These are phyloP conservation scores for Phenganax marumi DNA, from an alignment of 92 coral and sea anemone genomes.

Conservation along the genomic window DNA sequence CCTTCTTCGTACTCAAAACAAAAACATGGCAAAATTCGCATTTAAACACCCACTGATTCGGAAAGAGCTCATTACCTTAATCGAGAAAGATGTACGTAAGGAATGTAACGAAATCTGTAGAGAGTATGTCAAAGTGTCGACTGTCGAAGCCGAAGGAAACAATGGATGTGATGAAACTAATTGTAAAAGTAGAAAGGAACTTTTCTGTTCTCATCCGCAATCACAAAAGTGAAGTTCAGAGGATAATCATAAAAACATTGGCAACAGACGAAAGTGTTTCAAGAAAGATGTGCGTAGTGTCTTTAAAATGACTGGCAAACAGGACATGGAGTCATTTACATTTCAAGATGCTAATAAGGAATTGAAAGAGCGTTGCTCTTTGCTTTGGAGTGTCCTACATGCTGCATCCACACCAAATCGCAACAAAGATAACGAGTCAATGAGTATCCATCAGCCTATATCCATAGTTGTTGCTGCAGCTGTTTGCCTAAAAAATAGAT, in stretches of 20 bases:
- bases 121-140: background rate
- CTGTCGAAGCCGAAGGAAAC: no score
- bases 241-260: background rate
- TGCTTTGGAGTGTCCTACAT: background rate
- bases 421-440: background rate
- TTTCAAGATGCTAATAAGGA: background rate
- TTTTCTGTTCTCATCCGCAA: no score
- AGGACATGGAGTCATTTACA: background rate
- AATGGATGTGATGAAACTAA: no score
- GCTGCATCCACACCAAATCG: constrained; percentile 1
- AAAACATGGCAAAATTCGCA: constrained; percentile 3
- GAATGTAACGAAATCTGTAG: background rate
- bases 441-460: no score
- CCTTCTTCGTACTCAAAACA: background rate
- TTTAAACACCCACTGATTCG: background rate
- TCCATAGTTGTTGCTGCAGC: no score
- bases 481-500: no score
- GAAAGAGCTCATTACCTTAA: background rate
- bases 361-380: background rate
- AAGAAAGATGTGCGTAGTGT: background rate
- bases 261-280: background rate
- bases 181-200: no score
- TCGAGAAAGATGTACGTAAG: background rate
- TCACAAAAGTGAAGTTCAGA: background rate
- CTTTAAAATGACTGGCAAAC: background rate